phyloP scores from a whole-genome alignment of 1,140 invertebrate species.

The Zaprionus ghesquierei region DNA sequence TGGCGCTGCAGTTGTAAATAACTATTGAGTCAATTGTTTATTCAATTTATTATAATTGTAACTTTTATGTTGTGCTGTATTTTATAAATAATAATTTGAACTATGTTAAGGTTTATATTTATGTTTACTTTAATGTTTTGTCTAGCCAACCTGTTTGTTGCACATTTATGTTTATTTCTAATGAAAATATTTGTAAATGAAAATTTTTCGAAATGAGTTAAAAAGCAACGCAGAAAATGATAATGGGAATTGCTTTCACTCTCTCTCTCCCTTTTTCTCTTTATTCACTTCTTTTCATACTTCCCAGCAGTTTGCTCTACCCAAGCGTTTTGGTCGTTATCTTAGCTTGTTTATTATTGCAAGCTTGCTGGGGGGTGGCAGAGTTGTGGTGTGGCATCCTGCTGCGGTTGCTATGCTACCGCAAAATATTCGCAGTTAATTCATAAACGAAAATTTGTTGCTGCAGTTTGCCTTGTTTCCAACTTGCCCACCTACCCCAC shows the following conservation, averaged over 20 bases:
- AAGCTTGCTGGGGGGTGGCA: background rate
- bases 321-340: background rate
- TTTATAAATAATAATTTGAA: background rate
- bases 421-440: slow-evolving; percentile 49
- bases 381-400: background rate
- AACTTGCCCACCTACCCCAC: background rate
- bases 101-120: background rate
- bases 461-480: slow-evolving; percentile 36
- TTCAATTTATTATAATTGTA: background rate
- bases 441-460: slow-evolving; percentile 45
- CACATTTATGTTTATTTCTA: background rate
- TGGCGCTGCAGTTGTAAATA: background rate
- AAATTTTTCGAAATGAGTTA: background rate
- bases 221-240: background rate
- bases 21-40: background rate
- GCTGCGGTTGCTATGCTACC: slow-evolving; percentile 3
- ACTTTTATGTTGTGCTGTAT: background rate
- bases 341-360: background rate
- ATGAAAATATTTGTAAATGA: background rate
- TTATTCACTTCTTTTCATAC: background rate
- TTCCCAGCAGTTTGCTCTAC: background rate
- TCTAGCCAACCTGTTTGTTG: background rate
- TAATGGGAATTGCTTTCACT: background rate
- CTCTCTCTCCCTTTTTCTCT: background rate
- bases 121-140: background rate